Base-by-base conservation (phyloP, 1,140 invertebrate species). In the Chironomus striatipennis region DNA sequence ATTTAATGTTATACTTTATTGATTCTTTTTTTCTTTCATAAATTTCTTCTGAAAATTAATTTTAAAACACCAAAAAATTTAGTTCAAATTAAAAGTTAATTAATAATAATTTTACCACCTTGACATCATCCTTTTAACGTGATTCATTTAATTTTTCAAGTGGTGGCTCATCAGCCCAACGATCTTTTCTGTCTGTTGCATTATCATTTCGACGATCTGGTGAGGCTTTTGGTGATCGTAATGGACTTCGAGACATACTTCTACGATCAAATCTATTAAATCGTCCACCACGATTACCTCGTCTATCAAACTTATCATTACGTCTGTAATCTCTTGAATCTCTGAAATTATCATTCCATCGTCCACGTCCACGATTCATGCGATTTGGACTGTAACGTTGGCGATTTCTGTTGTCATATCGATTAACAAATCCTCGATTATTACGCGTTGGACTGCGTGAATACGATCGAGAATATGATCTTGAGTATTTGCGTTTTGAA, bases 391-490 rank as follows among this genome's bases (percentile, higher is more conserved):
- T 70, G 18, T 70, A 70, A 10, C 65, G n/a, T 21, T 70, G 20
- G 9, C 65, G 65, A 70, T 18, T 21, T 7, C 17, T 70, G 10
- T 12, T 12, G 7, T 21, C 65, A 20, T 10, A 70, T 1, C 65
- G 65, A 21, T 17, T 34, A 34, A 34, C 65, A 12, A 70, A 70
- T 3, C 20, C 20, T 18, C 65, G 65, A 70, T 20, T 20, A 70
- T 18, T 77, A 0, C 77, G 75, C 4, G 74, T 75, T 10, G 78
- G 65, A 65, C 77, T 75, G 9, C 12, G 75, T 10, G 42, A 67
- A n/a, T 73, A 18, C 21, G 73, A 65, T 10, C 20, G n/a, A 0
- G 65, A 70, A 12, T 18, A 18, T 21, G 65, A 70, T 70, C 65
- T 70, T 18, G 65, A 70, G 18, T 18, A 18, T 20, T 17, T 18